Evolutionary conservation across 2,797 vertebrate species (phyloP), one percentile per base, ranked within the genome.

Genomic region (Adrianichthys oophorus): DNA sequence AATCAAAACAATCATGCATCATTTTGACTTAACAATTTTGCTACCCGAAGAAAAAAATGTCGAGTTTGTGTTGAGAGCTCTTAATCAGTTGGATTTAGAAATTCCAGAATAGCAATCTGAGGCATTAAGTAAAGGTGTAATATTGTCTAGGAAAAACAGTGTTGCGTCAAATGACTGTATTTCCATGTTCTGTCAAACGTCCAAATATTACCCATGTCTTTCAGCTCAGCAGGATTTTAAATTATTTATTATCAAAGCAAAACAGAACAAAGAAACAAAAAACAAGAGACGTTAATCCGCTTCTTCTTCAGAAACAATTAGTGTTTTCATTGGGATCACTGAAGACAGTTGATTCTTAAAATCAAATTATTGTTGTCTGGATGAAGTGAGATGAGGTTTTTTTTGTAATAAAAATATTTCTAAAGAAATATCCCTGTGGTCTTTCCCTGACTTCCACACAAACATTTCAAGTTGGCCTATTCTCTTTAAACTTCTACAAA

Each of bases 101-200:
- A 62, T 68, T 44, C 8, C 47, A 52, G 4, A 1, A 1, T 59
- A 50, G 48, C 26, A 50, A 24, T 64, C 50, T 52, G 15, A 41
- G 14, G 46, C 15, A 4, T 37, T 59, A 37, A 19, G 53, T 48
- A 24, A 64, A 55, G 32, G 23, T 32, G 44, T 21, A 43, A 5
- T 41, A 21, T 18, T 43, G 32, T 44, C 43, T 23, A 12, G 60
- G 18, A 21, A 70, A 17, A 51, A 17, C 56, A 56, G 51, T 14
- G 10, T 56, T 24, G 62, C 1, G 48, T 15, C 26, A 26, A 52
- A 57, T 17, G 12, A 62, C 48, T 43, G 52, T 6, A 51, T 12
- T 41, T 16, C 15, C 4, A 1, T 19, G 40, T 15, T 14, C 32
- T 54, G 18, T 17, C 45, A 15, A 19, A 41, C 47, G 16, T 49